These are phyloP conservation scores for Lagria hirta DNA, from an alignment of 2,888 invertebrate genomes.

Conservation along the genomic window DNA sequence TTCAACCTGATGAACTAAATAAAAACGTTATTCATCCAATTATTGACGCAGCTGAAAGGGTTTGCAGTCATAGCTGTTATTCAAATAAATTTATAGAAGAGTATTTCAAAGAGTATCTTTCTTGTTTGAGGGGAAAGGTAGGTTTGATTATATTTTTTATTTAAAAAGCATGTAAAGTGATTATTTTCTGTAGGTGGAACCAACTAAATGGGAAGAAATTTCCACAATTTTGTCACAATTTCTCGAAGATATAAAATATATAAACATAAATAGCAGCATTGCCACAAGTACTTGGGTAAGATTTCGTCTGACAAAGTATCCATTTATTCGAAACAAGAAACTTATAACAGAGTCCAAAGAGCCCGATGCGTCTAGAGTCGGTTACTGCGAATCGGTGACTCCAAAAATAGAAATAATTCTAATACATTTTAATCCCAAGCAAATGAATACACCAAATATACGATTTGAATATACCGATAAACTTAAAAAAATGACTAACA, in stretches of 20 bases:
- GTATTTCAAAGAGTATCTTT: conserved; percentile 5
- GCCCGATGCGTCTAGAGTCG: conserved; percentile 25
- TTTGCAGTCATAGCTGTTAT: conserved; percentile 5
- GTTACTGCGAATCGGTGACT: conserved; percentile 36
- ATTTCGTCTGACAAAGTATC: conserved; percentile 6
- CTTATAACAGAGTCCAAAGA: conserved; percentile 8
- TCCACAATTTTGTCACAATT: conserved; percentile 10
- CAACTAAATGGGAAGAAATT: conserved; percentile 14
- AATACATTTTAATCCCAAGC: conserved; percentile 25
- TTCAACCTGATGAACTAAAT: conserved; percentile 7
- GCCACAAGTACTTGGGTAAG: conserved; percentile 10
- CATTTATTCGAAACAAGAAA: conserved; percentile 21
- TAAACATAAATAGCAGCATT: conserved; percentile 13
- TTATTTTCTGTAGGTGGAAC: no score
- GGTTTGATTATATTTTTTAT: background rate
- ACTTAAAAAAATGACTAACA: conserved; percentile 16
- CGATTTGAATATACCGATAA: conserved; percentile 26
- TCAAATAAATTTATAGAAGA: conserved; percentile 3
- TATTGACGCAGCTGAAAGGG: conserved; percentile 3
- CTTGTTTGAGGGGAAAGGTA: conserved; percentile 5
- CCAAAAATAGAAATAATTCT: conserved; percentile 36
- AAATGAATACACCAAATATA: conserved; percentile 21
- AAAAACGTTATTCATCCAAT: background rate
- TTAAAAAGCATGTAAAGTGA: no score
- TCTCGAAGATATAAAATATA: conserved; percentile 13